Evolutionary conservation across 2,888 invertebrate genomes (phyloP).

Genomic region (Dioctria linearis): DNA sequence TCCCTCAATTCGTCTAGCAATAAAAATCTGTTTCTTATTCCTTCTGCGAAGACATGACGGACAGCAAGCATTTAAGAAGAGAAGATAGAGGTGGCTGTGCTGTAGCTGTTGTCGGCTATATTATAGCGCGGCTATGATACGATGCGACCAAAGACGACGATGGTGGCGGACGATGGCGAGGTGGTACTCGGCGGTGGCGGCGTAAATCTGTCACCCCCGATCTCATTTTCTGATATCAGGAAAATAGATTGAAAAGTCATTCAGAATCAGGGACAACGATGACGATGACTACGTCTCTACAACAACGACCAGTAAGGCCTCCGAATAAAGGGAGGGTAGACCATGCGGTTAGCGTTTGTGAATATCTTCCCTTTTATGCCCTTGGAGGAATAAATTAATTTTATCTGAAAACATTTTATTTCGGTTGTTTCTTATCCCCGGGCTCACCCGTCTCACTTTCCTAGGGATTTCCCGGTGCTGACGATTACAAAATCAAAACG

Average conservation of each 20-base stretch:
- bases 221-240: slow-evolving; percentile 48
- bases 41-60: background rate
- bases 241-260: slow-evolving; percentile 43
- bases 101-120: background rate
- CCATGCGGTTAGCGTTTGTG: slow-evolving; percentile 31
- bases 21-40: slow-evolving; percentile 46
- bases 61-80: too few relatives aligned
- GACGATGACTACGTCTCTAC: too few relatives aligned
- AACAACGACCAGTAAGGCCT: too few relatives aligned
- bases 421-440: slow-evolving; percentile 20
- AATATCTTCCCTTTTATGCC: slow-evolving; percentile 28
- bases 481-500: slow-evolving; percentile 35
- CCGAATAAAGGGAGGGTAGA: background rate
- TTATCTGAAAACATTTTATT: slow-evolving; percentile 42
- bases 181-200: background rate
- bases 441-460: background rate
- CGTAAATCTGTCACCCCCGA: slow-evolving; percentile 49
- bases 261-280: background rate
- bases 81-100: background rate
- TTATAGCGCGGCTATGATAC: background rate
- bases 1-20: slow-evolving; percentile 49
- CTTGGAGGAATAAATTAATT: slow-evolving; percentile 27
- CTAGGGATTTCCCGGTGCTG: slow-evolving; percentile 16
- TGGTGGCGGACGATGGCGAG: background rate
- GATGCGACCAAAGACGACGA: background rate